These are phyloP conservation scores for Ecdyonurus torrentis DNA, from an alignment of 2,888 invertebrate species.

Conservation along the genomic window DNA sequence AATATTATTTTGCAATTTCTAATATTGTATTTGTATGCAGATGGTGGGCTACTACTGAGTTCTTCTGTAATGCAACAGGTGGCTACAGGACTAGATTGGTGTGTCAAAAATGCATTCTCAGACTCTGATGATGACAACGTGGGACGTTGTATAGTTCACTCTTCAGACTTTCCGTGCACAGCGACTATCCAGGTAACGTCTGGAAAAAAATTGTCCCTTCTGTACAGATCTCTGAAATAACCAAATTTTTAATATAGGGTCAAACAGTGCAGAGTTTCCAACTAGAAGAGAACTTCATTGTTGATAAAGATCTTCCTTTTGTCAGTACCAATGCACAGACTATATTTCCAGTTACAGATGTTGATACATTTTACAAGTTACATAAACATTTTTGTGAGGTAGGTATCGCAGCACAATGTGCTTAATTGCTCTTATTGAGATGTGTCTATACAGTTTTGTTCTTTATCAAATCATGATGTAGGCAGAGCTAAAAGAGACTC, in stretches of 20 bases:
- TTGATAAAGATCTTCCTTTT: slow-evolving; percentile 26
- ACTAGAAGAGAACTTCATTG: slow-evolving; percentile 22
- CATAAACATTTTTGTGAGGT: slow-evolving; percentile 57
- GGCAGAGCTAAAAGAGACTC: slow-evolving; percentile 26
- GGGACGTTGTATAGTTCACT: slow-evolving; percentile 68
- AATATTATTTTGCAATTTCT: no score
- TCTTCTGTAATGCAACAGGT: slow-evolving; percentile 69
- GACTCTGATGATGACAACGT: slow-evolving; percentile 71
- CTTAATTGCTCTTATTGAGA: not conserved
- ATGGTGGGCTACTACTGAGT: slow-evolving; percentile 75
- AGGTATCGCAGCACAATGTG: slow-evolving; percentile 16
- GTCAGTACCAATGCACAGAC: slow-evolving; percentile 36
- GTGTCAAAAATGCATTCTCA: slow-evolving; percentile 70
- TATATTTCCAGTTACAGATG: slow-evolving; percentile 43
- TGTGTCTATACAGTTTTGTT: not conserved
- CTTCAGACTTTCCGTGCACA: slow-evolving; percentile 44
- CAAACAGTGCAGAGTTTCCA: slow-evolving; percentile 18
- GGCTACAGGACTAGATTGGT: slow-evolving; percentile 69
- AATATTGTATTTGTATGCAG: slow-evolving; percentile 34
- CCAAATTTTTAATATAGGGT: slow-evolving; percentile 21
- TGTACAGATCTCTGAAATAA: slow-evolving; percentile 4
- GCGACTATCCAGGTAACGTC: slow-evolving; percentile 33
- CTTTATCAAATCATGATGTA: slow-evolving; percentile 15
- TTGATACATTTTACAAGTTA: slow-evolving; percentile 46
- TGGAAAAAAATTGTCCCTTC: not conserved